Evolutionary conservation across 2,888 invertebrate species (phyloP), one percentile per base, ranked within the genome.

Genomic region (Rhorus exstirpatorius): DNA sequence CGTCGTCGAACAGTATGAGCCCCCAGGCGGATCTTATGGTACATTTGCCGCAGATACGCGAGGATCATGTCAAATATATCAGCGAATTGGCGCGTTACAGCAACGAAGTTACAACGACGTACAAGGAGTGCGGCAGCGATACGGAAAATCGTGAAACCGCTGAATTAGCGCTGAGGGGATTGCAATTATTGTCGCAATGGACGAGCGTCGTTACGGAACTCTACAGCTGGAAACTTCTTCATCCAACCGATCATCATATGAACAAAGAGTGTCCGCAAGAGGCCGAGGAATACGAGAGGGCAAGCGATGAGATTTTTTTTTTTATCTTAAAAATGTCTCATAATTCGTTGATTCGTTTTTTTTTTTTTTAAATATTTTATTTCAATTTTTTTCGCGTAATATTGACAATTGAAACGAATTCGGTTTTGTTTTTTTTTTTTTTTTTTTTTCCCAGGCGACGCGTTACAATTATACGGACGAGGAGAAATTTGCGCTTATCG

Each of bases 281-380:
- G 91, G 99, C 99, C 1, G 99, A 99, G 93, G 99, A 99, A 93
- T 99, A 99, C 91, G 99, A 99, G 94, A 94, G 99, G 93, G 97
- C 97, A 86, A 92, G 93, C 87, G 4, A 7, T 19, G 58, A 10
- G n/a, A n/a, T n/a, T n/a, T n/a, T 24, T 65, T 35, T 49, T 65
- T 26, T 58, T 12, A 14, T 44, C 63, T 31, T 44, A 10, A 14
- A 21, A 68, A n/a, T n/a, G n/a, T 14, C 35, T 41, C n/a, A 38
- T 51, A 8, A 38, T 67, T 60, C 24, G 67, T 68, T 67, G 44
- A 31, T 41, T 55, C 41, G 26, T 65, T 46, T 44, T 77, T 53
- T 70, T 67, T 31, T 60, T 71, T 65, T 71, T n/a, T 53, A 21
- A 35, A 21, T 19, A n/a, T 65, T 75, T 21, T 1, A 67, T 70